Percentiles rank a stretch among this genome's conserved stretches.
Conservation (phyloP, 2,797 vertebrate species). For the Malurus leucopterus region DNA sequence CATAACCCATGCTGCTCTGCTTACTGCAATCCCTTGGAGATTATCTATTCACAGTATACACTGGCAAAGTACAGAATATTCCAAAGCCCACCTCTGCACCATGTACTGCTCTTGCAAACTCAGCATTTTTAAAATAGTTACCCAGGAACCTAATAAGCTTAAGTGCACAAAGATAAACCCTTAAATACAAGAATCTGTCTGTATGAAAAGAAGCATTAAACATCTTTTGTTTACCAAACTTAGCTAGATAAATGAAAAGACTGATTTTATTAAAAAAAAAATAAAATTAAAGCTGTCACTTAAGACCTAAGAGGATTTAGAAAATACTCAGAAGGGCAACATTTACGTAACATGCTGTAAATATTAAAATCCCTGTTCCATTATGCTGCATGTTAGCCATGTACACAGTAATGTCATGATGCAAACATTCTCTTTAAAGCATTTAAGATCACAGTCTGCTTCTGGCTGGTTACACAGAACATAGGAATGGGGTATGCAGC, state of each 20-base stretch:
- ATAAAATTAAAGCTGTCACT: conserved; percentile 63
- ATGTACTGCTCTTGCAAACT: neutral
- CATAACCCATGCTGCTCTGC: neutral
- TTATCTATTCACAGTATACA: neutral
- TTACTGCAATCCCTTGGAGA: neutral
- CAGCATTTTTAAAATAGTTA: conserved; percentile 19
- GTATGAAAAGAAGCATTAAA: conserved; percentile 61
- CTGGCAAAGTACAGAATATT: neutral
- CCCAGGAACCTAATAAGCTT: conserved; percentile 50
- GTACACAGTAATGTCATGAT: conserved; percentile 6
- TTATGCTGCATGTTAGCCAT: conserved; percentile 16
- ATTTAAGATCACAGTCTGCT: conserved; percentile 39
- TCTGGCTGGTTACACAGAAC: conserved; percentile 42
- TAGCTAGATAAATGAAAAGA: conserved; percentile 62
- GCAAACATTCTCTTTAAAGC: conserved; percentile 42
- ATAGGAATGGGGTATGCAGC: conserved; percentile 13
- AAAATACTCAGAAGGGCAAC: conserved; percentile 53
- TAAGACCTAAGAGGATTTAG: conserved; percentile 74
- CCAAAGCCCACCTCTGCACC: conserved; percentile 21
- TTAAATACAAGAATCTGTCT: conserved; percentile 35
- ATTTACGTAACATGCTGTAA: conserved; percentile 63
- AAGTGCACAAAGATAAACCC: conserved; percentile 48
- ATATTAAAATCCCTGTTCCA: conserved; percentile 58
- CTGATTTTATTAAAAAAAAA: conserved; percentile 57
- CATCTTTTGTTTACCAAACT: conserved; percentile 66